These are phyloP conservation scores for Brachyalestes nurse DNA, from an alignment of 2,797 vertebrate genomes.

Conservation along the genomic window DNA sequence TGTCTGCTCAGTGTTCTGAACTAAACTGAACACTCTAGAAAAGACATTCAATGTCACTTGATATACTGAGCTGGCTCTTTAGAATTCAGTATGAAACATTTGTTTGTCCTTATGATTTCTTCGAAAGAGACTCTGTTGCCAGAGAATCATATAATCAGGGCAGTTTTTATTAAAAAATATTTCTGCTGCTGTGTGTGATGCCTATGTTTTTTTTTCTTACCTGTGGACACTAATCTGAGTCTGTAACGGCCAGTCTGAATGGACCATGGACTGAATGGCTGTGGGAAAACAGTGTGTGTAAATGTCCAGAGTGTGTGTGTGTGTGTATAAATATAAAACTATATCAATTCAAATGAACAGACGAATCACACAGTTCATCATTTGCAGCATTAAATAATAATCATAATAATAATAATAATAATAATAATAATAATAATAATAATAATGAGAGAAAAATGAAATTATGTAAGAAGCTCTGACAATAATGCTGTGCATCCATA, in stretches of 20 bases:
- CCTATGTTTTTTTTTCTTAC: slow-evolving; percentile 58
- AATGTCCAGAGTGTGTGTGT: slow-evolving; percentile 35
- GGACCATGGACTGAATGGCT: slow-evolving; percentile 35
- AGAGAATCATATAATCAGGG: not conserved
- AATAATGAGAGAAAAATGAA: too few relatives aligned
- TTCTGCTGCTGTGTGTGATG: slow-evolving; percentile 42
- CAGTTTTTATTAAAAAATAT: slow-evolving; percentile 58
- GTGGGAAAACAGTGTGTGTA: slow-evolving; percentile 47
- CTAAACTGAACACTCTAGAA: not conserved
- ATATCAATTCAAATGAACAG: too few relatives aligned
- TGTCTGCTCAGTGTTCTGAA: not conserved
- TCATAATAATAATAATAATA: too few relatives aligned
- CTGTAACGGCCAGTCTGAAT: slow-evolving; percentile 39
- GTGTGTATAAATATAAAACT: too few relatives aligned
- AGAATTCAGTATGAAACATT: slow-evolving; percentile 44
- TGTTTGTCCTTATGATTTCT: slow-evolving; percentile 34
- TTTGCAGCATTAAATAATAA: too few relatives aligned
- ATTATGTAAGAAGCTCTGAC: not conserved
- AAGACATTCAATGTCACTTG: too few relatives aligned
- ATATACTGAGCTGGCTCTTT: not conserved
- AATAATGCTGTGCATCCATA: not conserved
- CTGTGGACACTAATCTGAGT: slow-evolving; percentile 61
- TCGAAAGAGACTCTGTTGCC: slow-evolving; percentile 17
- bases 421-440: too few relatives aligned
- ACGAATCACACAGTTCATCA: too few relatives aligned